Percentiles rank a stretch among this genome's conserved stretches.
Conservation (phyloP, 2,113 vertebrate genomes). For the Empidonax traillii region DNA sequence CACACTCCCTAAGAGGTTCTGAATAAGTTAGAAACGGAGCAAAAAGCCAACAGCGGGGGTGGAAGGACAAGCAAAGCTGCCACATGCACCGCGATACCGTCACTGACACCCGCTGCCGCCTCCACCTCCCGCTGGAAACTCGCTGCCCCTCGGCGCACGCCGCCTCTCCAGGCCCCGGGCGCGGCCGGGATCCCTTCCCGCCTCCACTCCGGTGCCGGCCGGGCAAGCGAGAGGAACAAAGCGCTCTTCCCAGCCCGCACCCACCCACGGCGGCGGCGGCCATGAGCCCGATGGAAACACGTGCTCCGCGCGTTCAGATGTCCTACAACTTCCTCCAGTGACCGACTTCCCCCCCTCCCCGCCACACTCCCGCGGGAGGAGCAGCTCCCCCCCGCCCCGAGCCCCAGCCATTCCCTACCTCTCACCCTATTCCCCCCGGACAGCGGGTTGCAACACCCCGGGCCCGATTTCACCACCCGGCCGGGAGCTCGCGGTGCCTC, state of each 20-base stretch:
- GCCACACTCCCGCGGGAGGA: slow-evolving; percentile 28
- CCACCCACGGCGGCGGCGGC: slow-evolving; percentile 64
- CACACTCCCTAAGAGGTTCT: slow-evolving; percentile 58
- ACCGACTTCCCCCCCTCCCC: slow-evolving; percentile 62
- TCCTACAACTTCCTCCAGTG: slow-evolving; percentile 79
- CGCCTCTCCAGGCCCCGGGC: neutral
- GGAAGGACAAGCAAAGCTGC: slow-evolving; percentile 32
- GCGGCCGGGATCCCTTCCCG: slow-evolving; percentile 58
- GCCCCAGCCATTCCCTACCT: neutral
- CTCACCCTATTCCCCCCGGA: neutral
- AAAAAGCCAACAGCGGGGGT: slow-evolving; percentile 43
- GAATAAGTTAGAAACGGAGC: slow-evolving; percentile 64
- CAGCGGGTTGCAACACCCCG: neutral
- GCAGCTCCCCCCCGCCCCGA: slow-evolving; percentile 35
- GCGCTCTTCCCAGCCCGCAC: slow-evolving; percentile 71
- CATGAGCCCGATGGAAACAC: slow-evolving; percentile 76
- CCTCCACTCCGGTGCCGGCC: slow-evolving; percentile 58
- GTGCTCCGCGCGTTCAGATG: slow-evolving; percentile 78
- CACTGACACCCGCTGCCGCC: slow-evolving; percentile 7
- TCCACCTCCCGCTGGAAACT: neutral
- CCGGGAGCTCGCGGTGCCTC: neutral
- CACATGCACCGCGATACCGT: slow-evolving; percentile 46
- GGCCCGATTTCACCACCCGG: slow-evolving; percentile 34
- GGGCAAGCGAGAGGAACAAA: slow-evolving; percentile 74
- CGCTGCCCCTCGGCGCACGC: neutral